Evolutionary conservation across 2,888 invertebrate species (phyloP), one percentile per base, ranked within the genome.

Genomic region (Prosapia bicincta): DNA sequence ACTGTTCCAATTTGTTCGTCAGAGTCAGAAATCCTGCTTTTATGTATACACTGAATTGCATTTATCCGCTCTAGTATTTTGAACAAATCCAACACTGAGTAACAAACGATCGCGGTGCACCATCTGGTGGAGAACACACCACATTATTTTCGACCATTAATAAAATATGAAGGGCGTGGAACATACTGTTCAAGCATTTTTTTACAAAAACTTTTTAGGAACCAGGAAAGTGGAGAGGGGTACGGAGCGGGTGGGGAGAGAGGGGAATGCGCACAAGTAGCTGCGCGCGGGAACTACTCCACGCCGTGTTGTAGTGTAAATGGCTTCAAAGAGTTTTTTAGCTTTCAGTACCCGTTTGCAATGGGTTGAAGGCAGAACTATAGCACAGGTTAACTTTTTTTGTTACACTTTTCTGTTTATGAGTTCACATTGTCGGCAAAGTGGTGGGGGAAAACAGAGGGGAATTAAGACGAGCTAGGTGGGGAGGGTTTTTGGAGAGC

Each of bases 271-370:
- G 76, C 76, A 76, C 28, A 76, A 76, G 76, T 68, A 20, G 66
- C n/a, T 74, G 76, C 74, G 76, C 74, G 74, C 28, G 20, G 24
- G 68, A 26, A 32, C 67, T 24, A 43, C 23, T 25, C 73, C 76
- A 69, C 68, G 74, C 69, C 72, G 69, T 54, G 73, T 69, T n/a
- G 72, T 15, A 24, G 70, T 38, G 73, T 76, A 76, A 76, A 76
- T 74, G 76, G 76, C 73, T 76, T 74, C 72, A 74, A 74, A 65
- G 74, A 76, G 76, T 76, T 76, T 76, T 76, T 76, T 76, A 72
- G 76, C 76, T 74, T 74, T 76, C 76, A 76, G 76, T 76, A 76
- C 76, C 76, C 76, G 72, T 76, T 76, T 76, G 76, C 73, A 76
- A 76, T 76, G 76, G 76, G 76, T 76, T 76, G 76, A 76, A 74